Conservation (phyloP, 2,113 vertebrate species). For the Electrona antarctica region DNA sequence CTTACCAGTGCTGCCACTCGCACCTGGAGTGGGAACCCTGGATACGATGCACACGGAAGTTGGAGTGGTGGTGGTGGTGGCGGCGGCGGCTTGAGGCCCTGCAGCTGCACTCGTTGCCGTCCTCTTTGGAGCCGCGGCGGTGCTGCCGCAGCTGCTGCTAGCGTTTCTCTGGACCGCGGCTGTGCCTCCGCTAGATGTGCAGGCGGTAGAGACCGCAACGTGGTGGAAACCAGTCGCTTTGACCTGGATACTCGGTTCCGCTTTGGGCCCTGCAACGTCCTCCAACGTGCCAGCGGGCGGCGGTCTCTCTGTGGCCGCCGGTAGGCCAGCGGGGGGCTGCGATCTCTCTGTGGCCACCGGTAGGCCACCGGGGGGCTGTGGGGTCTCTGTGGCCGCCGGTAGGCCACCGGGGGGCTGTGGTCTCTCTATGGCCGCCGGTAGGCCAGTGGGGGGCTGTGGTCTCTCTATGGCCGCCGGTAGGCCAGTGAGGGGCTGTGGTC, state of each 20-base stretch:
- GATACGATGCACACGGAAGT: slow-evolving; percentile 44
- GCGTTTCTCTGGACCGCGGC: neutral
- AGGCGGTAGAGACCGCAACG: neutral
- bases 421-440: neutral
- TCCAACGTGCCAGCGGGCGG: neutral
- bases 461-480: neutral
- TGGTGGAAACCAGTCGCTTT: no score
- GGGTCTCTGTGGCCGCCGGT: no score
- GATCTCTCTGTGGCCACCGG: no score
- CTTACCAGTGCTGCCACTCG: neutral
- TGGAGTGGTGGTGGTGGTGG: neutral
- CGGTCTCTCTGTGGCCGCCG: neutral
- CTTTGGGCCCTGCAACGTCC: no score
- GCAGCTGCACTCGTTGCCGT: neutral
- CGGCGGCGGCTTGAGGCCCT: slow-evolving; percentile 2
- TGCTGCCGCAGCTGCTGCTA: neutral
- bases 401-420: no score
- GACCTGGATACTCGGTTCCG: neutral
- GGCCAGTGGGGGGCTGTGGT: neutral
- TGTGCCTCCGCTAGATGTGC: neutral
- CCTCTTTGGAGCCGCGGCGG: neutral
- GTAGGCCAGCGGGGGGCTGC: neutral
- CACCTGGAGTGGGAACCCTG: slow-evolving; percentile 19
- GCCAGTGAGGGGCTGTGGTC: neutral
- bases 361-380: no score